Evolutionary conservation across 2,113 vertebrate species (phyloP).

Genomic region (Spheniscus mendiculus): DNA sequence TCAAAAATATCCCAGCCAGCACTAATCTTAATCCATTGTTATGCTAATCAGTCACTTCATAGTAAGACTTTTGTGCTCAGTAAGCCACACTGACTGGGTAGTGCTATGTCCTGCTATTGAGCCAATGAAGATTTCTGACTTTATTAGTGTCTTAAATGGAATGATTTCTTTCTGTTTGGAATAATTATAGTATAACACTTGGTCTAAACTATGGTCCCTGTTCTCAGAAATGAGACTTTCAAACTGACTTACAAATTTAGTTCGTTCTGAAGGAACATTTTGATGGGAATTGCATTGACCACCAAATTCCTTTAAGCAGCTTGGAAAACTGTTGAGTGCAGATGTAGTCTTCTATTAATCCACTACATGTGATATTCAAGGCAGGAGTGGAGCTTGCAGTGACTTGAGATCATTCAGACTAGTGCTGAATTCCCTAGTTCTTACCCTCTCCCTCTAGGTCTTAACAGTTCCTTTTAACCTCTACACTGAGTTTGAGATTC

Average conservation of each 20-base stretch:
- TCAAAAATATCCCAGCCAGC: neutral
- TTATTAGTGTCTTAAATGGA: accelerated
- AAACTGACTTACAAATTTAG: neutral
- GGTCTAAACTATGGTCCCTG: accelerated
- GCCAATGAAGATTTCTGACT: neutral
- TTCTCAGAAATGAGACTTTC: neutral
- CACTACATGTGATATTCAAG: neutral
- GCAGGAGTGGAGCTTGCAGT: neutral
- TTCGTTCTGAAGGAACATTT: neutral
- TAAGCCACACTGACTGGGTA: neutral
- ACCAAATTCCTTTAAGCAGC: neutral
- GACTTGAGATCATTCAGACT: neutral
- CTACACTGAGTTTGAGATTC: neutral
- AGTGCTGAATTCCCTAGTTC: neutral
- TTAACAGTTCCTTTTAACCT: neutral
- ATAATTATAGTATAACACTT: accelerated
- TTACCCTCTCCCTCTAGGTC: neutral
- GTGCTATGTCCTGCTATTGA: neutral
- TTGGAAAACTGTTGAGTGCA: neutral
- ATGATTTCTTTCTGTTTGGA: neutral
- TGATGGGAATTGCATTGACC: neutral
- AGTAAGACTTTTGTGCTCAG: neutral
- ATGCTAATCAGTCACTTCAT: neutral
- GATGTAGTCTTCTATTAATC: neutral
- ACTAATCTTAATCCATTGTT: neutral